Evolutionary conservation across 2,797 vertebrate species (phyloP), one percentile per base, ranked within the genome.

Genomic region (Muscicapa comitata): DNA sequence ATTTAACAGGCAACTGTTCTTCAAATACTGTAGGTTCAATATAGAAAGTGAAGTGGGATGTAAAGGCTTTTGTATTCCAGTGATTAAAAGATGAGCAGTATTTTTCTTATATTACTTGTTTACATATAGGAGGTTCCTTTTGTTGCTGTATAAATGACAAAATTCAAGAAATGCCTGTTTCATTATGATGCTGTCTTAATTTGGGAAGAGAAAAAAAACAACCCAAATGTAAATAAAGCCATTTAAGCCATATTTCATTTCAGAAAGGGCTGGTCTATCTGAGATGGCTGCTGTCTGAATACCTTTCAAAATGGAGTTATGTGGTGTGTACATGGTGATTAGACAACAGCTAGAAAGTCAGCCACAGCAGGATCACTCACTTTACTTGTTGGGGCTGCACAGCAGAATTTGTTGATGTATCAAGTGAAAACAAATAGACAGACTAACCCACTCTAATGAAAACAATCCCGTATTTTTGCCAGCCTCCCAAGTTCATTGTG

Each of bases 351-450:
- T 70, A 76, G 33, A 43, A 75, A 81, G 63, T 88, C 38, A 55
- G 55, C 59, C 37, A 11, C 70, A 81, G 13, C 25, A 57, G 58
- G 82, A 73, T 74, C 1, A 0, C 62, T 91, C 15, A 0, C 11
- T 91, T 83, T 62, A 66, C 66, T 82, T 91, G 59, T 68, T 66
- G 62, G 53, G 66, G 51, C 87, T 90, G 57, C 58, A 47, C 21
- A 75, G 37, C 47, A 75, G 67, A 79, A 63, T 88, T 55, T 90
- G 61, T 88, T 95, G 78, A 55, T 86, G 51, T 47, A 81, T 70
- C 37, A 70, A 91, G n/a, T n/a, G 15, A 94, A 97, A 96, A 63
- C 65, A 80, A 94, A 90, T 6, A 72, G 42, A 21, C 37, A 43
- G 82, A 43, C 66, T 90, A 91, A 73, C 21, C 33, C n/a, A 63